These are phyloP conservation scores for Thecocarcelia acutangulata DNA, from an alignment of 2,888 invertebrate species.

Conservation along the genomic window DNA sequence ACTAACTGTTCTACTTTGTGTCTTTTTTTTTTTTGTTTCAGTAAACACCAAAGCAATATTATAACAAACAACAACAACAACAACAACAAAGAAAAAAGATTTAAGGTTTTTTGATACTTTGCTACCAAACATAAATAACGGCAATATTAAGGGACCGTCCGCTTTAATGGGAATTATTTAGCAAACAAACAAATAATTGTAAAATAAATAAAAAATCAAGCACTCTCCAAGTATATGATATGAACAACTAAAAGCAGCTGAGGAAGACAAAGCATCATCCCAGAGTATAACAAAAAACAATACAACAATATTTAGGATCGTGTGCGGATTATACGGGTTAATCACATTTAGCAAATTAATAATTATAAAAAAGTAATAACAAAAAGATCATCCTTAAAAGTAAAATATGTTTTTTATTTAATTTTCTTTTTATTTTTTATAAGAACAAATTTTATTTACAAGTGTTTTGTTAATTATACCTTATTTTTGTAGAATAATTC, in stretches of 20 bases:
- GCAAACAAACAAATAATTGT: slow-evolving; percentile 21
- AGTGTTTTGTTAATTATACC: slow-evolving; percentile 19
- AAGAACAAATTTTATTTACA: slow-evolving; percentile 39
- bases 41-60: slow-evolving; percentile 70
- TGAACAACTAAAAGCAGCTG: background rate
- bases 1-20: too few relatives aligned
- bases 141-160: slow-evolving; percentile 70
- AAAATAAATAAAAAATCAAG: slow-evolving; percentile 31
- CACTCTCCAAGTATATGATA: slow-evolving; percentile 17
- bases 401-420: slow-evolving; percentile 22
- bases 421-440: slow-evolving; percentile 45
- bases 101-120: slow-evolving; percentile 67
- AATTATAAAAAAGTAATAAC: slow-evolving; percentile 10
- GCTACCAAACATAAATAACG: slow-evolving; percentile 56
- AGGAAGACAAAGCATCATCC: slow-evolving; percentile 17
- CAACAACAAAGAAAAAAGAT: slow-evolving; percentile 48
- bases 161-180: slow-evolving; percentile 54
- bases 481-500: slow-evolving; percentile 54
- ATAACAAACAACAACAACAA: slow-evolving; percentile 46
- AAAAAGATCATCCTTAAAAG: slow-evolving; percentile 39
- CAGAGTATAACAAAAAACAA: slow-evolving; percentile 17
- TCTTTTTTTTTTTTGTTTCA: slow-evolving; percentile 30
- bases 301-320: slow-evolving; percentile 51
- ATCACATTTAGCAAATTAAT: slow-evolving; percentile 59
- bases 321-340: slow-evolving; percentile 69